Conservation (phyloP, 2,113 vertebrate species). For the Barnardius zonarius region DNA sequence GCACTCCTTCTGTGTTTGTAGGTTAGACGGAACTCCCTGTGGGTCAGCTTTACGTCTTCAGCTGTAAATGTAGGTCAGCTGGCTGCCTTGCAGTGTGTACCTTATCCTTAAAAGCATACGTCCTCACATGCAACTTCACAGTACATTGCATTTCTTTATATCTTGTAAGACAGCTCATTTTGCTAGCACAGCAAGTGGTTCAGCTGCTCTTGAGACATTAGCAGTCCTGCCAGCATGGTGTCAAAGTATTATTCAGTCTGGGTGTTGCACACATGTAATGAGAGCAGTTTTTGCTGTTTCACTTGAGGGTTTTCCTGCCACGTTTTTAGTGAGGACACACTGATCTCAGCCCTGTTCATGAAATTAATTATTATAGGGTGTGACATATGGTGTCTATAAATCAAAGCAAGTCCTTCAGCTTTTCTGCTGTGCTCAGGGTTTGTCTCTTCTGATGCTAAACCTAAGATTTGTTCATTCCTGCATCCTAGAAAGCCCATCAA, state of each 20-base stretch:
- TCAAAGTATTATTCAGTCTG: not conserved
- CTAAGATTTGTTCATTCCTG: not conserved
- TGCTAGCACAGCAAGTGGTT: accelerated
- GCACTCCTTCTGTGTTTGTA: slow-evolving; percentile 35
- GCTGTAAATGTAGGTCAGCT: slow-evolving; percentile 48
- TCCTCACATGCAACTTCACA: not conserved
- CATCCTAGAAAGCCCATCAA: not conserved
- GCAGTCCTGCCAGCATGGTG: not conserved
- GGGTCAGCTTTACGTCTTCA: slow-evolving; percentile 31
- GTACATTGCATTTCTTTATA: not conserved
- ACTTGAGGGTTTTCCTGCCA: not conserved
- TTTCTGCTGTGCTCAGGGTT: not conserved
- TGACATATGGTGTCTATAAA: not conserved
- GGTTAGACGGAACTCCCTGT: slow-evolving; percentile 38
- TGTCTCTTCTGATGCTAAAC: not conserved
- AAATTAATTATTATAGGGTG: not conserved
- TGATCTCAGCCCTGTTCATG: not conserved
- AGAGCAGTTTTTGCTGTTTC: not conserved
- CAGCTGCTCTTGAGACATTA: not conserved
- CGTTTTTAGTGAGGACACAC: not conserved
- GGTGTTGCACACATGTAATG: not conserved
- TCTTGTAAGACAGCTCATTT: not conserved
- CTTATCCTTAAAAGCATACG: not conserved
- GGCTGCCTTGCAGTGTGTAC: not conserved
- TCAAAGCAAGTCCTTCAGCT: not conserved